These are phyloP conservation scores for Pyrgus malvae DNA, from an alignment of 2,888 invertebrate species.

Conservation along the genomic window DNA sequence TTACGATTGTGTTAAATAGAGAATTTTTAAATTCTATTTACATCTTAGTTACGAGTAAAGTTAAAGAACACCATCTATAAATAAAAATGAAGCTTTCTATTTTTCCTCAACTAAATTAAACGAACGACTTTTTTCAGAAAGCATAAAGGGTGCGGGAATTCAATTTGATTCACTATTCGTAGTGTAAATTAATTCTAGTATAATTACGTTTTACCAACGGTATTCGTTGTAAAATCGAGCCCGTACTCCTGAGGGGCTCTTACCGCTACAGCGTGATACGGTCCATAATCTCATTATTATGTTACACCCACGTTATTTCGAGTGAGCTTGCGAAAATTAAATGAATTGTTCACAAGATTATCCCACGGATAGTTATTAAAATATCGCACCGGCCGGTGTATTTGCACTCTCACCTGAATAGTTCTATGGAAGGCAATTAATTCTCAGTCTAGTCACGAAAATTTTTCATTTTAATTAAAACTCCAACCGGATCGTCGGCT, in stretches of 20 bases:
- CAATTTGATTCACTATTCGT: background rate
- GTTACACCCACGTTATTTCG: slow-evolving; percentile 27
- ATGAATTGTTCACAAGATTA: slow-evolving; percentile 27
- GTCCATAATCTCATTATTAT: slow-evolving; percentile 26
- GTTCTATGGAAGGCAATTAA: slow-evolving; percentile 75
- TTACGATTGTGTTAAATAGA: too few species aligned
- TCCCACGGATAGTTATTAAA: slow-evolving; percentile 34
- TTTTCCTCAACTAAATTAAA: too few species aligned
- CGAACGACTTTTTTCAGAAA: background rate
- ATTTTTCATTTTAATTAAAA: slow-evolving; percentile 81
- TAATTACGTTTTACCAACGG: slow-evolving; percentile 14
- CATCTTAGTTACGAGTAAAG: too few species aligned
- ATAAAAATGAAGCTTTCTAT: too few species aligned
- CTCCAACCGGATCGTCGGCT: slow-evolving; percentile 73
- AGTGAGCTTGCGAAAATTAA: slow-evolving; percentile 28
- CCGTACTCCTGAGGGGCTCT: slow-evolving; percentile 13
- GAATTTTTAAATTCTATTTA: too few species aligned
- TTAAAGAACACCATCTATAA: too few species aligned
- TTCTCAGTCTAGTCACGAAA: slow-evolving; percentile 77
- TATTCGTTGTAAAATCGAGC: slow-evolving; percentile 16
- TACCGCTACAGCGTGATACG: slow-evolving; percentile 22
- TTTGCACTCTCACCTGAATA: slow-evolving; percentile 74
- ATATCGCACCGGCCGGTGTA: slow-evolving; percentile 46
- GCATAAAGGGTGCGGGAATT: background rate
- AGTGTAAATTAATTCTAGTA: slow-evolving; percentile 11